Evolutionary conservation across 2,888 invertebrate genomes (phyloP), one percentile per base, ranked within the genome.

Genomic region (Panzeria rudis): DNA sequence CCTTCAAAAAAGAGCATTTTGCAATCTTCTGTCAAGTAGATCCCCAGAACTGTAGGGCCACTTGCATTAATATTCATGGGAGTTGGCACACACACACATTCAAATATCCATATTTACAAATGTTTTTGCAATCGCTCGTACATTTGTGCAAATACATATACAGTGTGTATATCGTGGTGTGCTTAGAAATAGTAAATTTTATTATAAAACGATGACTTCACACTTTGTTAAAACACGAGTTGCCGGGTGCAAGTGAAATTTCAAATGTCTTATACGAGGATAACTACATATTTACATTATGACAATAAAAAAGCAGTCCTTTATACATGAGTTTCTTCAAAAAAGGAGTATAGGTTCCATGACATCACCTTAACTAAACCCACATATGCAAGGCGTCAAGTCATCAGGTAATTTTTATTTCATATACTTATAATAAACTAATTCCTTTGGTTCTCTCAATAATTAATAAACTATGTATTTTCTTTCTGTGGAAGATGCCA

Each of bases 191-290:
- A 89, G 87, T 89, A 90, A 90, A 90, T 88, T 90, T 91, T 89
- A 91, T 90, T 91, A 90, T 90, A 91, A 90, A 90, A 88, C 89
- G 91, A 90, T 90, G 90, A 90, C 90, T 90, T 90, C 89, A 90
- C 90, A 91, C 90, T 90, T 90, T 89, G 87, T 86, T 79, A 17
- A 5, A 35, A 68, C 9, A 44, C 54, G 13, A 41, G n/a, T 38
- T n/a, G 35, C 25, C 38, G 29, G 0, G 7, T 25, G 3, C 6
- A 5, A 69, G n/a, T 15, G 8, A 9, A 32, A 11, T 13, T 68
- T 23, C 25, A 8, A 13, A 6, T 29, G 15, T 13, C 15, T 61
- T n/a, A 38, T 56, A 38, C 38, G 38, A 13, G 15, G 5, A 50
- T 9, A 4, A 50, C 9, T 20, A 29, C 29, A 29, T 29, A 4